These are phyloP conservation scores for Oryctes rhinoceros DNA, from an alignment of 1,140 invertebrate genomes.

Conservation along the genomic window DNA sequence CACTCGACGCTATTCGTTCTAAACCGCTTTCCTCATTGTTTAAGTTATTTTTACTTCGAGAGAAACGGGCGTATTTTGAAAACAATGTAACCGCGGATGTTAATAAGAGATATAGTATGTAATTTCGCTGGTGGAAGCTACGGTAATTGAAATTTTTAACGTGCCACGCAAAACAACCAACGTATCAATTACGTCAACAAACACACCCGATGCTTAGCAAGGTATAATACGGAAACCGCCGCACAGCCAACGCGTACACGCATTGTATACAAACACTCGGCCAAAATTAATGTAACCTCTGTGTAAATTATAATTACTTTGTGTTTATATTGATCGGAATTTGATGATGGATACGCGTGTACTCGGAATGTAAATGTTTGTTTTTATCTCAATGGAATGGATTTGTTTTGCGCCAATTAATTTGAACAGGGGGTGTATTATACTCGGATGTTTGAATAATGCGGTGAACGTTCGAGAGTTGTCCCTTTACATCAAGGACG, in stretches of 20 bases:
- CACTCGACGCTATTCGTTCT: background rate
- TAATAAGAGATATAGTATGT: background rate
- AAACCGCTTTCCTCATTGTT: background rate
- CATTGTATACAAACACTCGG: conserved; percentile 16
- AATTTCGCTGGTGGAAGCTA: background rate
- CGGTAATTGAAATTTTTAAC: conserved; percentile 6
- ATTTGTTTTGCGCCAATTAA: background rate
- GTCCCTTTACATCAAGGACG: no score
- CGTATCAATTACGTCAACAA: background rate
- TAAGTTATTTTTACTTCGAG: background rate
- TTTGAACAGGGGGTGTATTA: background rate
- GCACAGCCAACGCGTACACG: background rate
- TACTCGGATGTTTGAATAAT: background rate
- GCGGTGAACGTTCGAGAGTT: background rate
- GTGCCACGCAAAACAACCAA: background rate
- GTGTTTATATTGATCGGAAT: conserved; percentile 4
- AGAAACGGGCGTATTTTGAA: background rate
- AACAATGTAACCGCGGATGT: background rate
- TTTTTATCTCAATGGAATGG: background rate
- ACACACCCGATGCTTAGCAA: background rate
- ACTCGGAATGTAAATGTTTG: conserved; percentile 9
- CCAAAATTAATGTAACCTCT: conserved; percentile 15
- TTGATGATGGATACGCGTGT: conserved; percentile 3
- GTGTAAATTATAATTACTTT: conserved; percentile 23
- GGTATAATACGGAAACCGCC: background rate